Evolutionary conservation across 2,113 vertebrate genomes (phyloP).

Genomic region (Rhagologus leucostigma): DNA sequence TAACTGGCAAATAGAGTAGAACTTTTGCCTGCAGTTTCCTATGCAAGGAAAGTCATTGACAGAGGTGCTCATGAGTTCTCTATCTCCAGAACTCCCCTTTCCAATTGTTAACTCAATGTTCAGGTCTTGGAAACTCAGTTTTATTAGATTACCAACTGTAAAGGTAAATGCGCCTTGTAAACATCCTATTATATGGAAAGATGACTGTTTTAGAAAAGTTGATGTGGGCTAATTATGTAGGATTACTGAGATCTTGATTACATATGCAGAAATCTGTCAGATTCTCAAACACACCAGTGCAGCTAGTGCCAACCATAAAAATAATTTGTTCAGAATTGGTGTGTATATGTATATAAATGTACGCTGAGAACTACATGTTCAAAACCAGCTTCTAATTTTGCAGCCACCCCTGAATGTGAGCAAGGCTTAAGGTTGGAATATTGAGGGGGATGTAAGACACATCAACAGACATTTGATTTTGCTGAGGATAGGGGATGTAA

Average conservation of each 20-base stretch:
- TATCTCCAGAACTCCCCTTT: slow-evolving; percentile 34
- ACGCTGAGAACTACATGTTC: neutral
- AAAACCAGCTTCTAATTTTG: neutral
- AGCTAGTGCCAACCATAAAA: slow-evolving; percentile 33
- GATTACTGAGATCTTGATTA: slow-evolving; percentile 63
- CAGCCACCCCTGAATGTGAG: neutral
- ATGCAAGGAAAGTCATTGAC: slow-evolving; percentile 9
- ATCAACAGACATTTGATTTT: neutral
- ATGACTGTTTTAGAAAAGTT: slow-evolving; percentile 64
- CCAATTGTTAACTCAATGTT: slow-evolving; percentile 38
- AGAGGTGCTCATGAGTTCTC: slow-evolving; percentile 32
- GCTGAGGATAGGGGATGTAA: neutral
- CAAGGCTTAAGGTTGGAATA: neutral
- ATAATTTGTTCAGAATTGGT: slow-evolving; percentile 55
- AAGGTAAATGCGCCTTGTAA: slow-evolving; percentile 64
- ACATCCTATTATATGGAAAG: slow-evolving; percentile 54
- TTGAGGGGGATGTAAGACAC: neutral
- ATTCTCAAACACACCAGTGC: slow-evolving; percentile 11
- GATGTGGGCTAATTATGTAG: slow-evolving; percentile 64
- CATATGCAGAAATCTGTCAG: slow-evolving; percentile 51
- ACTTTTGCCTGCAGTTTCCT: slow-evolving; percentile 9
- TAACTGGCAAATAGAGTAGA: neutral
- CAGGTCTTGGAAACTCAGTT: slow-evolving; percentile 41
- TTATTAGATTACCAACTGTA: slow-evolving; percentile 64
- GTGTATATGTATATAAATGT: slow-evolving; percentile 37